Evolutionary conservation across 2,888 invertebrate species (phyloP).

Genomic region (Morpho helenor): DNA sequence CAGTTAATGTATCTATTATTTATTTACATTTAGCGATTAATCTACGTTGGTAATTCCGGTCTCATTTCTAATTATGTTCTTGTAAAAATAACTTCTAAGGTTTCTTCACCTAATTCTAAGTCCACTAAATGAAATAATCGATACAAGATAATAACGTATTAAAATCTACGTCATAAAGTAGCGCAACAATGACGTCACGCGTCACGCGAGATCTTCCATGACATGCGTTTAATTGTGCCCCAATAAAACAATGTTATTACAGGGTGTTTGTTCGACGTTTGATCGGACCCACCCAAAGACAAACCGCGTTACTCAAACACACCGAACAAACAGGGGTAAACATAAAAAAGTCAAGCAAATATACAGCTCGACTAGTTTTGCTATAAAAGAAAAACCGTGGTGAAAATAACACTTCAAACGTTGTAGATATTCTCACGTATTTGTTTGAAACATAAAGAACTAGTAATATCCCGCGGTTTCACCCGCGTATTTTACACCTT

Average conservation of each 20-base stretch:
- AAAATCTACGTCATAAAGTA: slow-evolving; percentile 7
- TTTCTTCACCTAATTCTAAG: no score
- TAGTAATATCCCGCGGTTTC: no score
- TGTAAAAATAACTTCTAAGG: no score
- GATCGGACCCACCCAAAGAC: slow-evolving; percentile 50
- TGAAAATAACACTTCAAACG: not conserved
- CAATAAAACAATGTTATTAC: slow-evolving; percentile 41
- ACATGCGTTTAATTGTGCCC: slow-evolving; percentile 37
- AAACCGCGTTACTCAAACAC: slow-evolving; percentile 39
- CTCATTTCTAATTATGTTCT: no score
- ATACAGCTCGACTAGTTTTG: slow-evolving; percentile 8
- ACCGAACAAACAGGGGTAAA: slow-evolving; percentile 48
- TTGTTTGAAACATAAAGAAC: no score
- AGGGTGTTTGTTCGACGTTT: slow-evolving; percentile 44
- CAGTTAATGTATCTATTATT: no score
- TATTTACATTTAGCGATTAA: no score
- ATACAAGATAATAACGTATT: no score
- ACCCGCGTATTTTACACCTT: no score
- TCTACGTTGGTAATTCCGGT: no score
- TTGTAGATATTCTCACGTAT: no score
- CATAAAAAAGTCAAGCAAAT: slow-evolving; percentile 30
- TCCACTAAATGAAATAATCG: no score
- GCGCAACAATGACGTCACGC: slow-evolving; percentile 24
- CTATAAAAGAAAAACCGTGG: not conserved
- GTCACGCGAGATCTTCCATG: slow-evolving; percentile 30